phyloP scores from a whole-genome alignment of 2,113 vertebrate genomes.

The Ictalurus furcatus region DNA sequence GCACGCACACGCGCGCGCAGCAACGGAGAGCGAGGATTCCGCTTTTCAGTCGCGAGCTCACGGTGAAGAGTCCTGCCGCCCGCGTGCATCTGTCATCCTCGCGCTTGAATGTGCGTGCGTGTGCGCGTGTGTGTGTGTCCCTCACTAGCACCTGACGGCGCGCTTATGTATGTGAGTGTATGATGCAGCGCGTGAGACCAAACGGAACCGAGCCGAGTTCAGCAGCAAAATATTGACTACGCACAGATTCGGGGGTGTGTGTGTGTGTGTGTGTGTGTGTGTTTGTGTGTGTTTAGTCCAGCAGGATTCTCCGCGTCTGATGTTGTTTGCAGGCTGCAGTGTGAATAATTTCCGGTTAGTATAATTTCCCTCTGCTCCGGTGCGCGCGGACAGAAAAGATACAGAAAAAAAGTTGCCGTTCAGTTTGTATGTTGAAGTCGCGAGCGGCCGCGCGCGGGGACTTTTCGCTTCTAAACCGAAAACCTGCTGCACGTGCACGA shows the following conservation, averaged over 20 bases:
- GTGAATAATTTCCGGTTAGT: conserved; percentile 13
- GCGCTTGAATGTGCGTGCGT: conserved; percentile 38
- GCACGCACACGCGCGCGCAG: neutral
- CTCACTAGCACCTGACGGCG: conserved; percentile 43
- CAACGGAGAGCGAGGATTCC: neutral
- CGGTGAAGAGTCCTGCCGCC: conserved; percentile 25
- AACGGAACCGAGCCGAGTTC: neutral
- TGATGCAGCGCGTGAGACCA: neutral
- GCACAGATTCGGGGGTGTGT: neutral
- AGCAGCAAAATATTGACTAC: neutral
- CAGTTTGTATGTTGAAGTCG: neutral
- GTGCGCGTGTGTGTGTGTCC: conserved; percentile 47
- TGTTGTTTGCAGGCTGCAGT: conserved; percentile 1
- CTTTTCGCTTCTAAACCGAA: conserved; percentile 25
- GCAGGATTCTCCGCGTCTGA: neutral
- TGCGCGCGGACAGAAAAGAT: neutral
- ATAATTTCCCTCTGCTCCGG: neutral
- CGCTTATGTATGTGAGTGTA: conserved; percentile 12
- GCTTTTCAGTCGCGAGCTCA: conserved; percentile 1
- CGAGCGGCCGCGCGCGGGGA: neutral
- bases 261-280: conserved; percentile 7
- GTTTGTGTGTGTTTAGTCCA: conserved; percentile 12
- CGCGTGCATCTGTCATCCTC: conserved; percentile 62
- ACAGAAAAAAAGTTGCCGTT: neutral
- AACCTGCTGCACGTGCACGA: conserved; percentile 31